Base-by-base conservation (phyloP, 2,113 vertebrate species). In the Chaetodon auriga region DNA sequence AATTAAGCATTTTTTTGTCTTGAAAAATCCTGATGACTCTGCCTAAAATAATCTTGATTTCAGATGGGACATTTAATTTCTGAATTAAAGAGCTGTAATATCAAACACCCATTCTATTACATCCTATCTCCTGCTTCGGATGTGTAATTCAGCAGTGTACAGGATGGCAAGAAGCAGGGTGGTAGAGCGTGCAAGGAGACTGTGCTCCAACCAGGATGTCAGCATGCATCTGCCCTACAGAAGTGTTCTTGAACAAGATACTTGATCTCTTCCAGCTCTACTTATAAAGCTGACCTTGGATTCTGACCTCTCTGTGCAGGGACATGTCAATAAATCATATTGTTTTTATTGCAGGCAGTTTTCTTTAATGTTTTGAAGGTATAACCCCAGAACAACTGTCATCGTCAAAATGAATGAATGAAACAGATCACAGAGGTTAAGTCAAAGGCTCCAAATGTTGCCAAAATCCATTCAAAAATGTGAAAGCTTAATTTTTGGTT, bases 361-460 rank as follows among this genome's bases (percentile, higher is more conserved):
- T 70, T 70, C 21, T 53, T 5, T 55, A 35, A 36, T 58, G 7
- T 63, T 75, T 53, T 76, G n/a, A 65, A 43, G 38, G 36, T 16
- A 19, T 18, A 60, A 15, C 53, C 41, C 45, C 25, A n/a, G 19
- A 64, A 36, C 38, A 64, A 4, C 14, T 18, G 10, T 43, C 19
- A 60, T 10, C 8, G 2, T 38, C 18, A n/a, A 61, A 66, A 71
- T 66, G 3, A 82, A 74, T 51, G 43, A 15, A 69, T 35, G 3
- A 53, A 82, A 57, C n/a, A 85, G 45, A 49, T 76, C 58, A 69
- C 14, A 64, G 7, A 49, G 53, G 23, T 68, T 10, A 73, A 76
- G 63, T 61, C 11, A 8, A 19, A 43, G 49, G 49, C n/a, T 54
- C 0, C 25, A 30, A 30, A 30, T 30, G 30, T 3, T 30, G 30